Evolutionary conservation across 2,888 invertebrate genomes (phyloP).

Genomic region (Hemistola chrysoprasaria): DNA sequence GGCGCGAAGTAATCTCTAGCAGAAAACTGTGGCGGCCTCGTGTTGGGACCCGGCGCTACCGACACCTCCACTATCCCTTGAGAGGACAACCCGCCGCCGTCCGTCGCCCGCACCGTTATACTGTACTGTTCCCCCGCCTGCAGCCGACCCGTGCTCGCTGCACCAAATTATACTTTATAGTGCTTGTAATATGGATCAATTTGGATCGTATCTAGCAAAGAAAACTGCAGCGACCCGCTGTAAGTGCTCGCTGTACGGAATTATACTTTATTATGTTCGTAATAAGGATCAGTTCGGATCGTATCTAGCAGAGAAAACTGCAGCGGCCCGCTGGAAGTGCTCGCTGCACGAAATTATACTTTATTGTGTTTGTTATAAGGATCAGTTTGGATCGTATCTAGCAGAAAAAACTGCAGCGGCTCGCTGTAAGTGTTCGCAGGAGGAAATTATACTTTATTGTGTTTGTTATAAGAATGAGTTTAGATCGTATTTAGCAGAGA

Average conservation of each 20-base stretch:
- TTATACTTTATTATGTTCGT: too few species aligned
- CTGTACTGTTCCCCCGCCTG: slow-evolving; percentile 95
- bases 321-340: slow-evolving; percentile 89
- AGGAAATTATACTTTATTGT: too few species aligned
- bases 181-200: too few species aligned
- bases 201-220: too few species aligned
- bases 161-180: slow-evolving; percentile 1
- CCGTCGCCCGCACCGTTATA: slow-evolving; percentile 92
- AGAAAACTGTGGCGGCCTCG: slow-evolving; percentile 90
- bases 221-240: slow-evolving; percentile 88
- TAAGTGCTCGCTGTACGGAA: slow-evolving; percentile 83
- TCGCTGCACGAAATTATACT: slow-evolving; percentile 67
- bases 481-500: too few species aligned
- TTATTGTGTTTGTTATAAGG: too few species aligned
- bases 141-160: slow-evolving; percentile 89
- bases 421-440: slow-evolving; percentile 56
- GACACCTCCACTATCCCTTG: slow-evolving; percentile 94
- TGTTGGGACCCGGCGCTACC: slow-evolving; percentile 92
- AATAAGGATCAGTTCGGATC: too few species aligned
- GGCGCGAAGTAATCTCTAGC: slow-evolving; percentile 92
- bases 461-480: too few species aligned
- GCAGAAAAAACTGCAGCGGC: slow-evolving; percentile 87
- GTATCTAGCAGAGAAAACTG: slow-evolving; percentile 64
- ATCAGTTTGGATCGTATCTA: too few species aligned
- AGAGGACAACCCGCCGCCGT: slow-evolving; percentile 89